Conservation (phyloP, 2,888 invertebrate species). For the Oscheius sp. region DNA sequence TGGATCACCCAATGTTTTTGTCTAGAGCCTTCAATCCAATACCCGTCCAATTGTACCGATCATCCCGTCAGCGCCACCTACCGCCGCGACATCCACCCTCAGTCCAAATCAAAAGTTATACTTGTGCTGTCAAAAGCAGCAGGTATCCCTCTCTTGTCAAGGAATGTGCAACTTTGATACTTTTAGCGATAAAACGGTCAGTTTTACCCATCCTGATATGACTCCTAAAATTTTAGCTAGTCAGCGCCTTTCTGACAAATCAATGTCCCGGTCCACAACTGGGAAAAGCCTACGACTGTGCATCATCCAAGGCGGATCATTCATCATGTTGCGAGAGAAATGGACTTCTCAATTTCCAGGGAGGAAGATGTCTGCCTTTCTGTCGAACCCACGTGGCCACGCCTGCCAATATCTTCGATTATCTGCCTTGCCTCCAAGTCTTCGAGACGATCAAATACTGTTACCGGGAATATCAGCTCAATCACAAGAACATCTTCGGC, state of each 20-base stretch:
- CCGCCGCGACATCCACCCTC: slow-evolving; percentile 36
- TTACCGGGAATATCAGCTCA: slow-evolving; percentile 59
- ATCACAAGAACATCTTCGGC: slow-evolving; percentile 68
- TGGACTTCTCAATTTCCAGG: slow-evolving; percentile 58
- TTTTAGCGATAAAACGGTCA: slow-evolving; percentile 68
- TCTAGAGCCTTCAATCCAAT: background rate
- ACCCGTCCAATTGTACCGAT: background rate
- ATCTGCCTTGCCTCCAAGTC: slow-evolving; percentile 64
- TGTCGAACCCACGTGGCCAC: slow-evolving; percentile 66
- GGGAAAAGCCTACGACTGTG: slow-evolving; percentile 70
- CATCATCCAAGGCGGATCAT: slow-evolving; percentile 67
- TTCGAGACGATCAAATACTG: slow-evolving; percentile 56
- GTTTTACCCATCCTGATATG: too few species aligned
- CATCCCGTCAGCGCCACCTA: background rate
- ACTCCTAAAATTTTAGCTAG: slow-evolving; percentile 55
- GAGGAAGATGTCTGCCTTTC: slow-evolving; percentile 70
- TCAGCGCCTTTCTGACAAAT: slow-evolving; percentile 65
- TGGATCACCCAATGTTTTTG: background rate
- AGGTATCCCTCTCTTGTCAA: slow-evolving; percentile 61
- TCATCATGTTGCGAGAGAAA: slow-evolving; percentile 59
- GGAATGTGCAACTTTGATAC: slow-evolving; percentile 69
- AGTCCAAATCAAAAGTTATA: slow-evolving; percentile 69
- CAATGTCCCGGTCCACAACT: slow-evolving; percentile 70
- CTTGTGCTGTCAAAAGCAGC: slow-evolving; percentile 67
- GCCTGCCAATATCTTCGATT: slow-evolving; percentile 68